phyloP scores from a whole-genome alignment of 2,797 vertebrate genomes.

The Hyperoplus immaculatus region DNA sequence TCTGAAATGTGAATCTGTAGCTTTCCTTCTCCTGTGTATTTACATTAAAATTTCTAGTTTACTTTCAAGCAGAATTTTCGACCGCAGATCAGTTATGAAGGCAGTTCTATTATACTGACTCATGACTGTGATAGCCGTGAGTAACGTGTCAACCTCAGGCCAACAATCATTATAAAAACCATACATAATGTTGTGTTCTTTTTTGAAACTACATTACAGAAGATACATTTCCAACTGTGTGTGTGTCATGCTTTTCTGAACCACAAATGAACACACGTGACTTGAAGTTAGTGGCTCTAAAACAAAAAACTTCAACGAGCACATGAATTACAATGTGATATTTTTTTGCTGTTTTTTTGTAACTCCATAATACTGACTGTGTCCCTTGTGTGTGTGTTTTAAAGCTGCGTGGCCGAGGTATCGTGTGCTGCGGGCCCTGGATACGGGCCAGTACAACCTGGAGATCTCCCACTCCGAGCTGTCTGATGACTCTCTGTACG shows the following conservation, averaged over 20 bases:
- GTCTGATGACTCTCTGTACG: constrained; percentile 93
- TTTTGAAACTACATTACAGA: constrained; percentile 16
- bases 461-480: constrained; percentile 92
- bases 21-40: not conserved
- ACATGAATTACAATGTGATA: constrained; percentile 1
- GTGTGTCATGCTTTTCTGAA: constrained; percentile 14
- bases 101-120: constrained; percentile 30
- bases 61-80: not conserved
- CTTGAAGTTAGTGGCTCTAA: not conserved
- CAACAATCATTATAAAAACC: constrained; percentile 21
- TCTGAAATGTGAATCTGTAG: not conserved
- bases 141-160: constrained; percentile 27
- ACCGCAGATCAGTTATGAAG: constrained; percentile 24
- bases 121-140: constrained; percentile 15
- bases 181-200: constrained; percentile 2
- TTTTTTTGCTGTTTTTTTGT: not conserved
- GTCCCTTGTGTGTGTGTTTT: constrained; percentile 35
- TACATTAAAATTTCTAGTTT: not conserved
- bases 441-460: constrained; percentile 94
- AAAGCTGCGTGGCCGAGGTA: constrained; percentile 93
- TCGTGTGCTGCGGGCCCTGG: constrained; percentile 88
- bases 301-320: not conserved
- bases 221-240: constrained; percentile 7
- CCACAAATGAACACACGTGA: constrained; percentile 28
- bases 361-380: constrained; percentile 7